Base-by-base conservation (phyloP, 1,140 invertebrate species). In the Phymastichus coffea region DNA sequence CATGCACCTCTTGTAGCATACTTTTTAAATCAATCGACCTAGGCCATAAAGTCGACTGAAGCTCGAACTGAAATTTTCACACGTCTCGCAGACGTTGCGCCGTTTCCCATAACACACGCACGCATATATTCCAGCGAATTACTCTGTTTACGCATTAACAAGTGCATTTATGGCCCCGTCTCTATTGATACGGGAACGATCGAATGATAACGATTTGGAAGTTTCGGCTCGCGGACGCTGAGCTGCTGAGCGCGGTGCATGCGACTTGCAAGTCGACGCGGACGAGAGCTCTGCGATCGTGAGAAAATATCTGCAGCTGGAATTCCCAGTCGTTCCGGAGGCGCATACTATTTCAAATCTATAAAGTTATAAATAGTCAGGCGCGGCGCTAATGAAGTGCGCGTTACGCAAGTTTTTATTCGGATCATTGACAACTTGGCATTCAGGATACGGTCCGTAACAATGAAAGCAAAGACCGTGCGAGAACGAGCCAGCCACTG, bases 261-360 rank as follows among this genome's bases (percentile, higher is more conserved):
- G n/a, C n/a, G n/a, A n/a, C n/a, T n/a, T n/a, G n/a, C n/a, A n/a
- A n/a, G n/a, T n/a, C n/a, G n/a, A n/a, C n/a, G n/a, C n/a, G n/a
- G n/a, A n/a, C n/a, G n/a, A 37, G 30, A 59, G 22, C 48, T 55
- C 48, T 25, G 44, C 25, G 49, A 60, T 54, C 57, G 51, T 61
- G 58, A 61, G 51, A 61, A 61, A 61, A 55, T 61, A 61, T 54
- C 33, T 23, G n/a, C 17, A 53, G 55, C 53, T 46, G 43, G 30
- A 52, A 53, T 53, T 53, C 12, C 3, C 20, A 4, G 19, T 14
- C n/a, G 6, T 30, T 46, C 15, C n/a, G n/a, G 14, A 53, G 25
- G 28, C 28, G n/a, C 26, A 35, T 7, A 33, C 10, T 14, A 46
- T 49, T 58, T 51, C 37, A 58, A 51, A 58, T 52, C 20, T 37